A percentile compares a stretch with the other conserved stretches of the same genome.
Conservation (phyloP, 1,140 invertebrate genomes). For the Bombyx mori region ASM3026992v2 NC_085121.1:5148501-5149000, state of each 20-base stretch:
- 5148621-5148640: slow-evolving; percentile 18
- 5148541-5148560: slow-evolving; percentile 36
- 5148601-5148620: slow-evolving; percentile 50
- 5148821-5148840: neutral
- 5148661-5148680: no score
- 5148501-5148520: slow-evolving; percentile 46
- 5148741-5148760: no score
- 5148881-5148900: no score
- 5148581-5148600: slow-evolving; percentile 30
- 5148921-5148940: neutral
- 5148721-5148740: no score
- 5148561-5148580: slow-evolving; percentile 33
- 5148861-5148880: no score
- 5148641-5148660: no score
- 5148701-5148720: no score
- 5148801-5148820: no score
- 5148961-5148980: neutral
- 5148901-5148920: neutral
- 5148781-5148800: no score
- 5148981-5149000: slow-evolving; percentile 15
- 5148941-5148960: neutral
- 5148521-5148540: slow-evolving; percentile 41
- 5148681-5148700: no score
- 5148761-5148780: no score
- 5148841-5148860: neutral